Percentiles rank a stretch among this genome's conserved stretches.
Evolutionary conservation across 2,888 invertebrate species (phyloP).

Genomic region (Polymixis lichenea): DNA sequence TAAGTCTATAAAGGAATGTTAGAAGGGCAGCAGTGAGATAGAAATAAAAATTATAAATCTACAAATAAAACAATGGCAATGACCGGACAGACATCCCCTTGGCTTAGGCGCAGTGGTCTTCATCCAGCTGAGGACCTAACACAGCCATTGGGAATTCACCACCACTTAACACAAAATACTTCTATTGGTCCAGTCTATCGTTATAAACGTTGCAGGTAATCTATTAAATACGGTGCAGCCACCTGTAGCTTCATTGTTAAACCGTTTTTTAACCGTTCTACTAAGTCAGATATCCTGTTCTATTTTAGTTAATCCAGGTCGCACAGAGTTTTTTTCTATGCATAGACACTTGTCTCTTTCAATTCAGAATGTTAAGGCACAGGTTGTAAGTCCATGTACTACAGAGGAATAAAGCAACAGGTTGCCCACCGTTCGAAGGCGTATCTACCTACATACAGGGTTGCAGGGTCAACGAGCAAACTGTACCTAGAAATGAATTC

Average conservation of each 20-base stretch:
- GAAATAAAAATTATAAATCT: neutral
- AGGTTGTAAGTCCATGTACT: neutral
- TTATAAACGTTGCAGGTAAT: neutral
- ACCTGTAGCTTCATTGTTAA: conserved; percentile 24
- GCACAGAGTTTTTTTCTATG: neutral
- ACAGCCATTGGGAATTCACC: neutral
- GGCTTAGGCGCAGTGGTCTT: neutral
- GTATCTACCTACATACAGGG: neutral
- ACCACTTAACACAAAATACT: neutral
- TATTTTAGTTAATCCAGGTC: neutral
- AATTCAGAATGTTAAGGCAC: neutral
- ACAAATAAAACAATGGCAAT: neutral
- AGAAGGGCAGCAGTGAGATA: neutral
- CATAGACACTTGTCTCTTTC: neutral
- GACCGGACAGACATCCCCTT: neutral
- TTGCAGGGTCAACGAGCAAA: no score
- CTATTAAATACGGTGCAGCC: conserved; percentile 11
- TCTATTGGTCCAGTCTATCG: no score
- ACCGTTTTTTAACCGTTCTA: neutral
- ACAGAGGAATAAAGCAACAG: conserved; percentile 10
- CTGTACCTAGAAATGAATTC: no score
- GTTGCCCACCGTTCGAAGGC: neutral
- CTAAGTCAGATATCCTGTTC: neutral
- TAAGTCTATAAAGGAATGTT: neutral
- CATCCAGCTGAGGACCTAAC: neutral